These are phyloP conservation scores for Sebastes hubbsi DNA, from an alignment of 2,797 vertebrate species.

Conservation along the genomic window DNA sequence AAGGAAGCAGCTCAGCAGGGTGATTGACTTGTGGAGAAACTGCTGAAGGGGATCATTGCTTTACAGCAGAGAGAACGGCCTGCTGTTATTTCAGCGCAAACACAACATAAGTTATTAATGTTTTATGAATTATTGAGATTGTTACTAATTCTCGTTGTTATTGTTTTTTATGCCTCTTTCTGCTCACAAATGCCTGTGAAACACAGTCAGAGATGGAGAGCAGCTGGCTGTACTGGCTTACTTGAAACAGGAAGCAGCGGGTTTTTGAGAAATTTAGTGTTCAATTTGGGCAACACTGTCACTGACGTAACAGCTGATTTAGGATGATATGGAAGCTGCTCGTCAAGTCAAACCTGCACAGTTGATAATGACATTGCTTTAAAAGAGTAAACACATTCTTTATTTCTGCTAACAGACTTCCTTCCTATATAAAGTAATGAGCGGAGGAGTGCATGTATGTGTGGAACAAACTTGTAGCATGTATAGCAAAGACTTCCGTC, in stretches of 20 bases:
- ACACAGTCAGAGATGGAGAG: background rate
- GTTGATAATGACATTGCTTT: background rate
- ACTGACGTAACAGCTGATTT: conserved; percentile 1
- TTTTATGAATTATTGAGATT: conserved; percentile 48
- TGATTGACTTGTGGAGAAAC: background rate
- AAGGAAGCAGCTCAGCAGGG: background rate
- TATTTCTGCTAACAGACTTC: background rate
- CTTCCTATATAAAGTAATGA: background rate
- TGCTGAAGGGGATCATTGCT: conserved; percentile 1
- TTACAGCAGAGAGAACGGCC: background rate
- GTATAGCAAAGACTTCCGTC: no score
- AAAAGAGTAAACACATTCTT: background rate
- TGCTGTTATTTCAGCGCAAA: conserved; percentile 2
- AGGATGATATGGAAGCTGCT: background rate
- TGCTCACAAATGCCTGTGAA: conserved; percentile 4
- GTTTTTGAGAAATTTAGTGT: conserved; percentile 13
- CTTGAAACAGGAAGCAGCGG: conserved; percentile 4
- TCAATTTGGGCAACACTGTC: background rate
- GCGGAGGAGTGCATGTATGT: background rate
- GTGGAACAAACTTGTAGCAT: background rate
- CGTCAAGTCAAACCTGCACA: background rate
- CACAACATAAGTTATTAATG: conserved; percentile 28
- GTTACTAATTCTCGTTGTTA: conserved; percentile 20
- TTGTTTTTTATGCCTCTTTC: conserved; percentile 22
- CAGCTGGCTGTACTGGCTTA: background rate